phyloP scores from a whole-genome alignment of 2,888 invertebrate species.

The Hyposoter didymator region DNA sequence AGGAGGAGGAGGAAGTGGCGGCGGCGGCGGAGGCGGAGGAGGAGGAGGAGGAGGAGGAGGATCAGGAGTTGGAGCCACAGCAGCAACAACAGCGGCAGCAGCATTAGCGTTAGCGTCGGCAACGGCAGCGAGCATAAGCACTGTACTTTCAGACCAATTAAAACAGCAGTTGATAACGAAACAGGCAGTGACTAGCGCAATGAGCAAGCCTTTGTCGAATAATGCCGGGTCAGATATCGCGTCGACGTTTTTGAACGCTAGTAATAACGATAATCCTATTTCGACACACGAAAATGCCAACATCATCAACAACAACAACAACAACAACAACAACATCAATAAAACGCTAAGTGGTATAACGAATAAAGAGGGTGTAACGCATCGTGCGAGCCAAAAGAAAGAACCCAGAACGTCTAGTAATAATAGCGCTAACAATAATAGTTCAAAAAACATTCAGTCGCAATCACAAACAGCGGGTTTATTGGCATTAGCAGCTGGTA shows the following conservation, averaged over 20 bases:
- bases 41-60: neutral
- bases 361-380: slow-evolving; percentile 82
- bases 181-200: slow-evolving; percentile 80
- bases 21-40: neutral
- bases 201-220: slow-evolving; percentile 79
- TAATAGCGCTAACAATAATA: slow-evolving; percentile 78
- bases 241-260: slow-evolving; percentile 75
- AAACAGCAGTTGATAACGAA: slow-evolving; percentile 81
- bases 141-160: slow-evolving; percentile 82
- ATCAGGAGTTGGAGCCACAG: neutral
- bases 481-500: slow-evolving; percentile 58
- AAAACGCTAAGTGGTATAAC: slow-evolving; percentile 80
- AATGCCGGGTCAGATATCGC: slow-evolving; percentile 76
- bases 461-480: slow-evolving; percentile 61
- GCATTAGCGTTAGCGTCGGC: slow-evolving; percentile 69
- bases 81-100: slow-evolving; percentile 16
- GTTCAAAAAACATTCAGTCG: slow-evolving; percentile 65
- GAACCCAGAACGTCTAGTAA: slow-evolving; percentile 81
- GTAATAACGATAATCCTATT: slow-evolving; percentile 81
- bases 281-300: slow-evolving; percentile 77
- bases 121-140: slow-evolving; percentile 73
- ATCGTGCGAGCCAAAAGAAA: slow-evolving; percentile 83
- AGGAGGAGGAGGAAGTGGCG: neutral
- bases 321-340: slow-evolving; percentile 80
- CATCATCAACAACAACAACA: slow-evolving; percentile 76